Conservation (phyloP, 1,140 invertebrate species). For the Aethina tumida region DNA sequence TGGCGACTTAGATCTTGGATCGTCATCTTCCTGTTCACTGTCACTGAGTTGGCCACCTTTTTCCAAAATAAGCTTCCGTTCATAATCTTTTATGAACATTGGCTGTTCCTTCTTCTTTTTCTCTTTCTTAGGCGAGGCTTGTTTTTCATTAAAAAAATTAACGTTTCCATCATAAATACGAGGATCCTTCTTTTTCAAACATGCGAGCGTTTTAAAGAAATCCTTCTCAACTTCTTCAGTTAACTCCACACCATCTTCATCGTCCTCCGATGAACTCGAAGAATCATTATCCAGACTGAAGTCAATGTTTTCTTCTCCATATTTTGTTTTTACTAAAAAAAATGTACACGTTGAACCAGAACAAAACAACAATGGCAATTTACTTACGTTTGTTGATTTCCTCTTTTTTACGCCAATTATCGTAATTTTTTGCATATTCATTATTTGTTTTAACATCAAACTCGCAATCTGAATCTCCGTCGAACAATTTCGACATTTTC, state of each 20-base stretch:
- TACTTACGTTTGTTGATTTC: slow-evolving; percentile 72
- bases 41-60: slow-evolving; percentile 51
- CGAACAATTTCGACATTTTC: slow-evolving; percentile 31
- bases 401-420: slow-evolving; percentile 73
- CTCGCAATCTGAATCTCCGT: slow-evolving; percentile 39
- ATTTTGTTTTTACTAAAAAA: slow-evolving; percentile 60
- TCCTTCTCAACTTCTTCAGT: slow-evolving; percentile 65
- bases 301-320: slow-evolving; percentile 45
- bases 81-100: slow-evolving; percentile 69
- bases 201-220: slow-evolving; percentile 77
- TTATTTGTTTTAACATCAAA: slow-evolving; percentile 58
- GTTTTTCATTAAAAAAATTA: slow-evolving; percentile 57
- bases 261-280: slow-evolving; percentile 35
- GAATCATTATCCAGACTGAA: slow-evolving; percentile 33
- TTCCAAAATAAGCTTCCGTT: slow-evolving; percentile 65
- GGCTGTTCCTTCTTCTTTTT: slow-evolving; percentile 45
- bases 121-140: slow-evolving; percentile 27
- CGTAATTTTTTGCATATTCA: slow-evolving; percentile 73
- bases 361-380: not conserved
- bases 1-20: slow-evolving; percentile 28
- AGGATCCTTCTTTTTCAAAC: slow-evolving; percentile 80
- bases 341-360: not conserved
- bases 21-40: slow-evolving; percentile 32
- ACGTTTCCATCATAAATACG: slow-evolving; percentile 71
- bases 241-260: slow-evolving; percentile 51